Evolutionary conservation across 2,797 vertebrate species (phyloP).

Genomic region (Alca torda): DNA sequence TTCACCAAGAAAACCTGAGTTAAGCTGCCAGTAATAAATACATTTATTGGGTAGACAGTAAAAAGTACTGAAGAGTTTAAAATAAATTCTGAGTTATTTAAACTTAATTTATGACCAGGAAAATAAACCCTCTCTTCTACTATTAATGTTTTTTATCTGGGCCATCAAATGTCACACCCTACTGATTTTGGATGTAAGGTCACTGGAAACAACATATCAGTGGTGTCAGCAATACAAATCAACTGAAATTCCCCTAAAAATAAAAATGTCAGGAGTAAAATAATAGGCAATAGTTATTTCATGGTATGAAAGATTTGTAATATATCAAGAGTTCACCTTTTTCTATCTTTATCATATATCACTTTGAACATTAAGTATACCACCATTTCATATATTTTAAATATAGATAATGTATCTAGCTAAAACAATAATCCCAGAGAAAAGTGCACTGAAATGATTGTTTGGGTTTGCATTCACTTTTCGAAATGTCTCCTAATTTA

Average conservation of each 20-base stretch:
- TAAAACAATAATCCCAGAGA: constrained; percentile 27
- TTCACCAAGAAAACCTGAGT: constrained; percentile 46
- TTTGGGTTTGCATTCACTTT: constrained; percentile 27
- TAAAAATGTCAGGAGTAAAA: constrained; percentile 83
- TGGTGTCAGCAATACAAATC: constrained; percentile 81
- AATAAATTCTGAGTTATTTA: constrained; percentile 83
- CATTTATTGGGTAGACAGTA: constrained; percentile 75
- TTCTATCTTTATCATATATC: constrained; percentile 75
- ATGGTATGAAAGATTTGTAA: constrained; percentile 76
- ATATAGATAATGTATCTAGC: constrained; percentile 58
- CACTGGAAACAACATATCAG: constrained; percentile 82
- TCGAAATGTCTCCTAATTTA: constrained; percentile 29
- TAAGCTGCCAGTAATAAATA: constrained; percentile 72
- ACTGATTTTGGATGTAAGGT: constrained; percentile 83
- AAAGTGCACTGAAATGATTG: constrained; percentile 26
- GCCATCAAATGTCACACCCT: constrained; percentile 81
- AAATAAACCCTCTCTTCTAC: constrained; percentile 79
- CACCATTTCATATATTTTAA: constrained; percentile 73
- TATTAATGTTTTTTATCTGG: constrained; percentile 81
- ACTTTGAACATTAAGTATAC: constrained; percentile 67
- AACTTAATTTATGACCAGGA: constrained; percentile 83
- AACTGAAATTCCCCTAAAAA: constrained; percentile 81
- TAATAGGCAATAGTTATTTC: constrained; percentile 84
- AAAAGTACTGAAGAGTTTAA: constrained; percentile 83
- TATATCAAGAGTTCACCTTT: constrained; percentile 81